Percentiles rank a stretch among this genome's conserved stretches.
phyloP scores from a whole-genome alignment of 2,113 vertebrate genomes.

The Dromiciops gliroides region DNA sequence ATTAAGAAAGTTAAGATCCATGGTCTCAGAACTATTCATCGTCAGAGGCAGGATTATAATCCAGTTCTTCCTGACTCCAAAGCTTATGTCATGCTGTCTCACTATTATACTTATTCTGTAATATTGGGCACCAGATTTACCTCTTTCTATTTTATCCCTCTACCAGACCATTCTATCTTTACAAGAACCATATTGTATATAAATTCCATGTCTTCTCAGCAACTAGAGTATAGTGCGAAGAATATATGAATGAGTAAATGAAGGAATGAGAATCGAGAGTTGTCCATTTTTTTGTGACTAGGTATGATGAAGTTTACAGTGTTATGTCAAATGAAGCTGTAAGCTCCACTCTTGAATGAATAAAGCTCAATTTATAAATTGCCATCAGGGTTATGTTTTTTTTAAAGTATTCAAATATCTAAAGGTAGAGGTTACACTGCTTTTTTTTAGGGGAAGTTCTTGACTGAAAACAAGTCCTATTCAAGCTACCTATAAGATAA shows the following conservation, averaged over 20 bases:
- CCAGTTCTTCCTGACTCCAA: not conserved
- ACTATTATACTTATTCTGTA: not conserved
- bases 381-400: not conserved
- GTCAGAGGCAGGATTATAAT: not conserved
- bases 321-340: not conserved
- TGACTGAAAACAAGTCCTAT: not conserved
- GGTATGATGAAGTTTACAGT: not conserved
- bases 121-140: not conserved
- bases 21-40: not conserved
- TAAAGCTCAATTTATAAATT: not conserved
- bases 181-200: not conserved
- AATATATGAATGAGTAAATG: not conserved
- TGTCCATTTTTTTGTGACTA: not conserved
- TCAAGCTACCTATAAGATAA: not conserved
- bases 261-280: not conserved
- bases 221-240: not conserved
- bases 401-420: not conserved
- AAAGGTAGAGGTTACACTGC: not conserved
- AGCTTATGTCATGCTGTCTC: not conserved
- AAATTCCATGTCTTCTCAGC: not conserved
- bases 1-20: not conserved
- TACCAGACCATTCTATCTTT: not conserved
- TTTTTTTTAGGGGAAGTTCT: not conserved
- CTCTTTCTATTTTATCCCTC: not conserved
- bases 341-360: not conserved